Base-by-base conservation (phyloP, 2,888 invertebrate genomes). In the Drosophila acutilabella region DNA sequence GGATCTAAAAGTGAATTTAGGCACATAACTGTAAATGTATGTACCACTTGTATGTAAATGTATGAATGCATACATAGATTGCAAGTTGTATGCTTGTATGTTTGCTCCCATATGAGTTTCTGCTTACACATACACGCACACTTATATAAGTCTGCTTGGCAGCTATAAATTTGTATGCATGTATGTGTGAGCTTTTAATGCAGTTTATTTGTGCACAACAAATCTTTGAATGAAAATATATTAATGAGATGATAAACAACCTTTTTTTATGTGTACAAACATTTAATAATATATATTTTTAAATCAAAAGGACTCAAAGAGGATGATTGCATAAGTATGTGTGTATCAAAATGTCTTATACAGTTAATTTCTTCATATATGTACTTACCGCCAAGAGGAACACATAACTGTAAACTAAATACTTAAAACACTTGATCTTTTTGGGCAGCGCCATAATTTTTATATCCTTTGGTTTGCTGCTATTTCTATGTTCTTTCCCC, bases 371-470 rank as follows among this genome's bases (percentile, higher is more conserved):
- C 41, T 26, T 56, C 40, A 23, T 11, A 51, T 64, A 23, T 11
- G 48, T 64, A 92, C 92, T 90, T 91, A 92, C 92, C 91, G 92
- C 92, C 86, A 92, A 80, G 65, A 92, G 87, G 71, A 92, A 91
- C 71, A 92, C 90, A 81, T 92, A 92, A 86, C 92, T 92, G 82
- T 92, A 92, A 80, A 92, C 92, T 65, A 92, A 90, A 81, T 92
- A 92, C 83, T 92, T 92, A 81, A 92, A 92, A 85, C 92, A 92
- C 87, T 92, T 92, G 64, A 92, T 91, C 75, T 91, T 88, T 89
- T 92, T 92, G 47, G 92, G 88, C 82, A 92, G 74, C 77, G 92
- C 91, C 92, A 92, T 91, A 53, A 48, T 50, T 44, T 20, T 69
- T 57, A 41, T 41, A 47, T 45, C n/a, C 13, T 41, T 45, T 10